These are phyloP conservation scores for Aptenodytes patagonicus DNA, from an alignment of 2,113 vertebrate species.

Conservation along the genomic window DNA sequence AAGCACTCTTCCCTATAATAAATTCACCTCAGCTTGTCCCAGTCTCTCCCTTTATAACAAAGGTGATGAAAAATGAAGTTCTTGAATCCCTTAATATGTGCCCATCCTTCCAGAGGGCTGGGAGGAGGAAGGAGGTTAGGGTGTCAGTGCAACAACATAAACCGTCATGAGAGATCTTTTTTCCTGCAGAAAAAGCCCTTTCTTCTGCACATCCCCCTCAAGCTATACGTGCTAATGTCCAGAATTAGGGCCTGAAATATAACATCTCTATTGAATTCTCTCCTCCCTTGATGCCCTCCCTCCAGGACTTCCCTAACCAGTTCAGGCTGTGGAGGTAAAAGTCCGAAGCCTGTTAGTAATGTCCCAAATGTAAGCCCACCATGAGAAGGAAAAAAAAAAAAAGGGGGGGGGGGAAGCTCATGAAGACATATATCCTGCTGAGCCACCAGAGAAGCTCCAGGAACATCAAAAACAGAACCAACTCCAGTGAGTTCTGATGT, in stretches of 20 bases:
- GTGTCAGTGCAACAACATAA: background rate
- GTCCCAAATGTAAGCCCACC: background rate
- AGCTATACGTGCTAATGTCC: background rate
- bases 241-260: background rate
- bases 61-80: background rate
- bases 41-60: background rate
- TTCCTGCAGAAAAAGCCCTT: background rate
- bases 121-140: background rate
- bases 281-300: background rate
- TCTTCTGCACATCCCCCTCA: background rate
- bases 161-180: background rate
- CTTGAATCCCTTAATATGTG: background rate
- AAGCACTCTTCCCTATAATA: background rate
- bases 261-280: background rate
- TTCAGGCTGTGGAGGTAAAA: background rate
- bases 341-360: background rate
- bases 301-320: background rate
- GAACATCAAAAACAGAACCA: slow-evolving; percentile 67
- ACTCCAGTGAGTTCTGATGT: slow-evolving; percentile 58
- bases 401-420: background rate
- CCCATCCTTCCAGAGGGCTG: background rate
- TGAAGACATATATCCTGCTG: slow-evolving; percentile 57
- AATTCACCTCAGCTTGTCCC: background rate
- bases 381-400: background rate
- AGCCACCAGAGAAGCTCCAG: slow-evolving; percentile 63